Evolutionary conservation across 2,113 vertebrate genomes (phyloP), one percentile per base, ranked within the genome.

Genomic region (Barbus barbus): DNA sequence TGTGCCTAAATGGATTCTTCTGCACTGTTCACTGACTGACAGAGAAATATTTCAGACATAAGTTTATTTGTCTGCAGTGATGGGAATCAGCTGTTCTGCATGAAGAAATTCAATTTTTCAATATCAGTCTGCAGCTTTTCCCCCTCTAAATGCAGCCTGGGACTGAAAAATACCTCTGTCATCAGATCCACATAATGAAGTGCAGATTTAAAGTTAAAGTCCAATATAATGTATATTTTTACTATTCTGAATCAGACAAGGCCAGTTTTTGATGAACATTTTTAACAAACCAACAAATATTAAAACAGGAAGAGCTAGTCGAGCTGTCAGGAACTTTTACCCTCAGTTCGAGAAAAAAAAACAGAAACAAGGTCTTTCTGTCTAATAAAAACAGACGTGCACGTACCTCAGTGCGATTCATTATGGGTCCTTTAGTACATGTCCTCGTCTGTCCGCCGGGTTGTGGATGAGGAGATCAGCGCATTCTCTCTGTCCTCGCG

Each of bases 321-420:
- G 28, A n/a, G 14, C 26, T 53, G 31, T 24, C 20, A 38, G 41
- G 41, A 78, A 78, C 33, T 77, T 58, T 56, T 77, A 38, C 20
- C 4, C 13, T 51, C 9, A 16, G 12, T 75, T 26, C 26, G 14
- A 75, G 5, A n/a, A 71, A 53, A n/a, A 58, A 77, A 24, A 5
- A 24, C 48, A 76, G 24, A 31, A 53, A 76, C 18, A 22, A 24
- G 13, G 20, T 14, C 36, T 56, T 76, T 38, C 18, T 1, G 36
- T 13, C 67, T 22, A n/a, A 36, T 53, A 38, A 78, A 3, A 44
- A 44, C 2, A 12, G 11, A 28, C 60, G 9, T 14, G 51, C 3
- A 58, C 28, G n/a, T 90, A 88, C 91, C 91, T 92, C 86, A 2
- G 83, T 85, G 75, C 86, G 83, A 75, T 67, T 90, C 86, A 78